These are phyloP conservation scores for Leucosticte australis DNA, from an alignment of 2,113 vertebrate genomes.

Conservation along the genomic window DNA sequence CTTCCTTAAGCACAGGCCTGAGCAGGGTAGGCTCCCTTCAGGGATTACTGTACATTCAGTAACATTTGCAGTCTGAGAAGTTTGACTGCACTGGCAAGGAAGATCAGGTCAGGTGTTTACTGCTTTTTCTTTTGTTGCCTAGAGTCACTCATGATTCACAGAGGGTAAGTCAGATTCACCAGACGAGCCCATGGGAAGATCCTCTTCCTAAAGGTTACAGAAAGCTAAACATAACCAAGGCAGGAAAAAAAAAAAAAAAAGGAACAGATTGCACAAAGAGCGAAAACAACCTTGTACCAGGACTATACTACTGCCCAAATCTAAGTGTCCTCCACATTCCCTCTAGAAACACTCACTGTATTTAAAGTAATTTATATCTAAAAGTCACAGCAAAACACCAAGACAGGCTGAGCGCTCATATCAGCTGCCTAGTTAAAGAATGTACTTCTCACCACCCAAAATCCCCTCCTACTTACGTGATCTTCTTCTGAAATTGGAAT, in stretches of 20 bases:
- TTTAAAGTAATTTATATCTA: not conserved
- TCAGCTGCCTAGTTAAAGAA: not conserved
- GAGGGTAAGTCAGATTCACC: not conserved
- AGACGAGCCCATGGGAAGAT: not conserved
- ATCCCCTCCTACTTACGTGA: conserved; percentile 3
- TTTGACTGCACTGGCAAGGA: not conserved
- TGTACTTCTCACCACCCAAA: not conserved
- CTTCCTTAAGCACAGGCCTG: not conserved
- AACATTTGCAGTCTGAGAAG: not conserved
- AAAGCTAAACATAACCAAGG: not conserved
- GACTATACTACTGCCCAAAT: not conserved
- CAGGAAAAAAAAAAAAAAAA: not conserved
- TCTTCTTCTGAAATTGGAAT: not conserved
- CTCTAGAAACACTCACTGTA: not conserved
- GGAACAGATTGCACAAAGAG: not conserved
- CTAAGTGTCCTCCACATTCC: not conserved
- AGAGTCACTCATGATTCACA: not conserved
- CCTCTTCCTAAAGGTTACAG: not conserved
- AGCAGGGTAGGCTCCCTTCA: not conserved
- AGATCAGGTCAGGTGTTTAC: conserved; percentile 15
- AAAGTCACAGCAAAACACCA: not conserved
- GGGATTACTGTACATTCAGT: not conserved
- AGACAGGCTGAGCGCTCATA: not conserved
- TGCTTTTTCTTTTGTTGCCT: conserved; percentile 29
- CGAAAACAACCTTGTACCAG: not conserved